Evolutionary conservation across 2,113 vertebrate genomes (phyloP).

Genomic region (Bubo scandiacus): DNA sequence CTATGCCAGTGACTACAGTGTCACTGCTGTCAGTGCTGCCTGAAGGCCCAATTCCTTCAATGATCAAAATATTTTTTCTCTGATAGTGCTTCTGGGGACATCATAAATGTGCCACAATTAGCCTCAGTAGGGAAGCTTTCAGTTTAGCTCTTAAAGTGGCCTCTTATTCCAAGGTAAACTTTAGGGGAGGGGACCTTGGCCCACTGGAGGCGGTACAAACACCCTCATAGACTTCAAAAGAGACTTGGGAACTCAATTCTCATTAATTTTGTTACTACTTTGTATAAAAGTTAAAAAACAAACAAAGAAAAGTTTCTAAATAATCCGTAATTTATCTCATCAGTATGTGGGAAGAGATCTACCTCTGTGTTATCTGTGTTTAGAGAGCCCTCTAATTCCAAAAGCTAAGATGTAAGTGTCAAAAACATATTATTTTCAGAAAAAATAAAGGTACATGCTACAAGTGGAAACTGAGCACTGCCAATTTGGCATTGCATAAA

Average conservation of each 20-base stretch:
- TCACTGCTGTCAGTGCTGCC: neutral
- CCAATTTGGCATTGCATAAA: neutral
- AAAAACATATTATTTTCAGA: neutral
- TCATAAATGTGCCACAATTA: neutral
- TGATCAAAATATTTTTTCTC: neutral
- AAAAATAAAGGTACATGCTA: neutral
- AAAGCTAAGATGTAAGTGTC: neutral
- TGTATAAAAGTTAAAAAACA: neutral
- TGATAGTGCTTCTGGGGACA: neutral
- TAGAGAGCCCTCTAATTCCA: neutral
- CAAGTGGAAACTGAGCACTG: slow-evolving; percentile 10
- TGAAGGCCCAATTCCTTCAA: neutral
- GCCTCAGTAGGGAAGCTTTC: neutral
- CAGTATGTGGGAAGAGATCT: neutral
- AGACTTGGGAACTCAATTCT: neutral
- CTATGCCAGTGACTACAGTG: neutral
- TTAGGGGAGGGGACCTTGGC: neutral
- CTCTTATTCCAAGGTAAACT: neutral
- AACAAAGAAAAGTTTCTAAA: neutral
- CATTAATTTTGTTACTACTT: neutral
- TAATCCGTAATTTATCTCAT: neutral
- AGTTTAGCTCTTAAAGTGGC: neutral
- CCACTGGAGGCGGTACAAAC: neutral
- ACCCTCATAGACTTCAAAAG: neutral
- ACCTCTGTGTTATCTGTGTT: neutral